Percentiles rank a stretch among this genome's conserved stretches.
Conservation (phyloP, 2,113 vertebrate genomes). For the Alectura lathami region DNA sequence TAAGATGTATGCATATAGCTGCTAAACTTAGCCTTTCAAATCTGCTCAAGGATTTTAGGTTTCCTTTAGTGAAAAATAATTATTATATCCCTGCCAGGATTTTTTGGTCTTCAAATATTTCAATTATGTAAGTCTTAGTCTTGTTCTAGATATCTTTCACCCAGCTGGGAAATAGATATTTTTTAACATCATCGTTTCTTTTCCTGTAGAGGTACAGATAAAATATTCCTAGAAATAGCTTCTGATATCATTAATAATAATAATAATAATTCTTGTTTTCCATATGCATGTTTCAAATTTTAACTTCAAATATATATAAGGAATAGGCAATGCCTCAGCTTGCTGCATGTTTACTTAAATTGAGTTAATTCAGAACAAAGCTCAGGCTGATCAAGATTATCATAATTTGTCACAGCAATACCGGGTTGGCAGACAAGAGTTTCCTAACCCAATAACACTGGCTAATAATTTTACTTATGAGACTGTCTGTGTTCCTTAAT, state of each 20-base stretch:
- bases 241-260: not conserved
- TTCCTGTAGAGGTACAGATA: not conserved
- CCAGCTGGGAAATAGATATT: not conserved
- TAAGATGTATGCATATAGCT: not conserved
- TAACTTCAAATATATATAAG: not conserved
- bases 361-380: not conserved
- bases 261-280: not conserved
- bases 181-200: not conserved
- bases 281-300: not conserved
- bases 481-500: not conserved
- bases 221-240: not conserved
- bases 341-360: not conserved
- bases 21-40: slow-evolving; percentile 23
- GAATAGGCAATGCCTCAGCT: not conserved
- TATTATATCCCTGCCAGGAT: not conserved
- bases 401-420: not conserved
- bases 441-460: not conserved
- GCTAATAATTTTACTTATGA: not conserved
- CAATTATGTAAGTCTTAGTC: not conserved
- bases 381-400: not conserved
- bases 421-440: not conserved
- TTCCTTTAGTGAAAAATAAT: slow-evolving; percentile 7
- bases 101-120: slow-evolving; percentile 2
- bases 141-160: not conserved
- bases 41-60: not conserved